These are phyloP conservation scores for Drosophila tanythrix DNA, from an alignment of 2,888 invertebrate genomes.

Conservation along the genomic window DNA sequence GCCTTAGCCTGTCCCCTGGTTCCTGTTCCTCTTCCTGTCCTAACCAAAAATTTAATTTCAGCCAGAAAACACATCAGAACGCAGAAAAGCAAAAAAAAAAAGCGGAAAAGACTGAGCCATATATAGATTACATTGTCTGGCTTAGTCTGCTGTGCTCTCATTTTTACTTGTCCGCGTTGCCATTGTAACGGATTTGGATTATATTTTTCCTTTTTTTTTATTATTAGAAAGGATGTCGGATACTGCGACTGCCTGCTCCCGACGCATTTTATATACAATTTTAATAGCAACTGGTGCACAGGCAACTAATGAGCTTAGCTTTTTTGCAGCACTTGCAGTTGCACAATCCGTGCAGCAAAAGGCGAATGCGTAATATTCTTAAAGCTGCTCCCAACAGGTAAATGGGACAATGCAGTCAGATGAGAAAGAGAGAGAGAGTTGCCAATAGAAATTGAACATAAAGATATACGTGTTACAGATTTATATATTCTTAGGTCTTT, in stretches of 20 bases:
- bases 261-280: slow-evolving; percentile 27
- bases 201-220: slow-evolving; percentile 5
- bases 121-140: slow-evolving; percentile 60
- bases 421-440: background rate
- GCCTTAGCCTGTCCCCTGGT: slow-evolving; percentile 24
- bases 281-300: slow-evolving; percentile 52
- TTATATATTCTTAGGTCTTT: too few species aligned
- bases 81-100: slow-evolving; percentile 5
- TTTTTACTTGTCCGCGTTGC: slow-evolving; percentile 51
- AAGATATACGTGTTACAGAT: background rate
- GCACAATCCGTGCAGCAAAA: background rate
- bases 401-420: slow-evolving; percentile 3
- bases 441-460: background rate
- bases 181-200: slow-evolving; percentile 62
- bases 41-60: slow-evolving; percentile 65
- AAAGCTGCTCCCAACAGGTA: slow-evolving; percentile 7
- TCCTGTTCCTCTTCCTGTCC: slow-evolving; percentile 9
- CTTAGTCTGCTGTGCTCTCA: slow-evolving; percentile 30
- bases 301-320: slow-evolving; percentile 70
- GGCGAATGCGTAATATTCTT: slow-evolving; percentile 57
- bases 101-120: slow-evolving; percentile 18
- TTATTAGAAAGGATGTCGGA: slow-evolving; percentile 26
- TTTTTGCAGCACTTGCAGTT: slow-evolving; percentile 4
- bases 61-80: slow-evolving; percentile 9
- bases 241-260: background rate